Percentiles rank a stretch among this genome's conserved stretches.
Conservation (phyloP, 2,888 invertebrate genomes). For the Drosophila prostipennis region DNA sequence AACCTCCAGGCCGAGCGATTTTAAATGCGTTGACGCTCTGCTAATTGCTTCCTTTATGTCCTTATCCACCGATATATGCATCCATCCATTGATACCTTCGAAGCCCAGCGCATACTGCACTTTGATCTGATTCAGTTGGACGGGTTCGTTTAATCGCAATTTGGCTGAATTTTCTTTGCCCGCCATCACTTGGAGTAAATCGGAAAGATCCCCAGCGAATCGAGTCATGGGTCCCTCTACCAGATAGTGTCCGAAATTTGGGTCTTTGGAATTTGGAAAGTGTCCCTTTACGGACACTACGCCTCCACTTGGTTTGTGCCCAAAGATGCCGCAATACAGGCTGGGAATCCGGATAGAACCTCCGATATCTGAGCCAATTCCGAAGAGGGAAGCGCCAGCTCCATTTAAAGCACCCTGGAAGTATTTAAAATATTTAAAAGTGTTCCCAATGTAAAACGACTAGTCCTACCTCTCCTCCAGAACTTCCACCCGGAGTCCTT, state of each 20-base stretch:
- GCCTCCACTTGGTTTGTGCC: constrained; percentile 93
- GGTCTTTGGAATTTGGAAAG: constrained; percentile 86
- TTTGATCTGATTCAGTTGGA: constrained; percentile 84
- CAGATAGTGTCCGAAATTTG: constrained; percentile 85
- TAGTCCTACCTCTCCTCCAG: constrained; percentile 91
- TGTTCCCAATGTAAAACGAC: not conserved
- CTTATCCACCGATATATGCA: constrained; percentile 61
- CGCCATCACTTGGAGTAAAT: constrained; percentile 88
- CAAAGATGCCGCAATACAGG: constrained; percentile 94
- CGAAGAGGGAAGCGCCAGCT: constrained; percentile 90
- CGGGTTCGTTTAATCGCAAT: constrained; percentile 85
- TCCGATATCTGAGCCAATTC: constrained; percentile 93
- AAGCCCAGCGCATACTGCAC: constrained; percentile 82
- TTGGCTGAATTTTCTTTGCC: constrained; percentile 82
- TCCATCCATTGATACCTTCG: constrained; percentile 57
- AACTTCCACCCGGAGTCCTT: constrained; percentile 93
- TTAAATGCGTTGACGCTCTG: constrained; percentile 67
- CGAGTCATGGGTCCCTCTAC: constrained; percentile 91
- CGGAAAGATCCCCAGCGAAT: constrained; percentile 90
- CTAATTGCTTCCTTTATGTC: constrained; percentile 68
- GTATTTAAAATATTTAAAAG: not conserved
- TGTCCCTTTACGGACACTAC: constrained; percentile 86
- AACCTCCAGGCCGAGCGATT: constrained; percentile 56
- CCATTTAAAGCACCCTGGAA: constrained; percentile 89
- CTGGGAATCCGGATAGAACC: constrained; percentile 95